Conservation (phyloP, 2,888 invertebrate species). For the Drosophila macrothrix region DNA sequence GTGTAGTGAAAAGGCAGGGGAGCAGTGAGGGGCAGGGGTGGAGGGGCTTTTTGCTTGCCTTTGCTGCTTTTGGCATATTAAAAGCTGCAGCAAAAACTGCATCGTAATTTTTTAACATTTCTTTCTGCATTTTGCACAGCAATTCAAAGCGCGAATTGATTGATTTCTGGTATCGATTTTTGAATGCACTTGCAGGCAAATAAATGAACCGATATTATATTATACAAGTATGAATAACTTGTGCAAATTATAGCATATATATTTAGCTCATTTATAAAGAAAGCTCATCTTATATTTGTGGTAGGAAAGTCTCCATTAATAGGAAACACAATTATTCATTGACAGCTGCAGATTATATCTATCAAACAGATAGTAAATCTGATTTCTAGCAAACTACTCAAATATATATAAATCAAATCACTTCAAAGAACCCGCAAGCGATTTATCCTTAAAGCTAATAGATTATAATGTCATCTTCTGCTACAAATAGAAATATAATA, state of each 20-base stretch:
- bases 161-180: not conserved
- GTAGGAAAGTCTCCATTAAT: too few species aligned
- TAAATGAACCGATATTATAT: not conserved
- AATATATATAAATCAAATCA: too few species aligned
- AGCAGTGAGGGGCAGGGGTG: not conserved
- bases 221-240: not conserved
- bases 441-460: too few species aligned
- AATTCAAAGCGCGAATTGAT: not conserved
- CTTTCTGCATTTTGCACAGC: not conserved
- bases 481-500: not conserved
- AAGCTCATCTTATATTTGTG: too few species aligned
- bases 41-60: slow-evolving; percentile 7
- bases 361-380: accelerated
- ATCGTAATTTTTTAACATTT: not conserved
- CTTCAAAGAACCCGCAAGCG: too few species aligned
- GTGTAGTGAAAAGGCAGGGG: not conserved
- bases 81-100: not conserved
- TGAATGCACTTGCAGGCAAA: not conserved
- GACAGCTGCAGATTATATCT: too few species aligned
- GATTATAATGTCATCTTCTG: not conserved
- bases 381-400: too few species aligned
- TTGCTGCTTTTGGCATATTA: not conserved
- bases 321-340: too few species aligned
- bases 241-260: not conserved
- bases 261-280: too few species aligned